These are phyloP conservation scores for Sakesphorus luctuosus DNA, from an alignment of 2,113 vertebrate species.

Conservation along the genomic window DNA sequence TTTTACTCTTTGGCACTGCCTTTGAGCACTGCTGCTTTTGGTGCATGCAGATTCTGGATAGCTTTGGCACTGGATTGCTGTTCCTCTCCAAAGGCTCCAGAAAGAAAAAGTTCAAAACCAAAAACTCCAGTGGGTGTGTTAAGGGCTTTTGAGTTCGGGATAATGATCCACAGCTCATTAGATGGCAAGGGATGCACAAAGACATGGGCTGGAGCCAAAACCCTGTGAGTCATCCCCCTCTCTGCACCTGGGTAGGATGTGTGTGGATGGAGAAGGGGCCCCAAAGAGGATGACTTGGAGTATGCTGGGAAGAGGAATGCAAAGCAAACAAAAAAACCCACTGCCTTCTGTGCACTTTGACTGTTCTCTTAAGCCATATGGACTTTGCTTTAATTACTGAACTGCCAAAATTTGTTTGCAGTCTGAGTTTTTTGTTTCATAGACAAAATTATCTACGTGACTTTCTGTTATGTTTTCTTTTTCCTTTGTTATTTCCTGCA, in stretches of 20 bases:
- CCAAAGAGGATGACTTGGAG: background rate
- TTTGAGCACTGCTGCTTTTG: background rate
- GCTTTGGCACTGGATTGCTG: constrained; percentile 14
- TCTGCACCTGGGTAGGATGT: constrained; percentile 26
- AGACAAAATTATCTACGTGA: background rate
- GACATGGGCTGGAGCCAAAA: background rate
- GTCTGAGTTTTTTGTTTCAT: constrained; percentile 16
- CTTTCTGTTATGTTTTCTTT: constrained; percentile 5
- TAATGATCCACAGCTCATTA: background rate
- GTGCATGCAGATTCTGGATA: background rate
- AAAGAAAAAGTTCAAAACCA: constrained; percentile 57
- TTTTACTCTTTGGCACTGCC: background rate
- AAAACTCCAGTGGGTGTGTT: constrained; percentile 59
- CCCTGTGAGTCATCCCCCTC: background rate
- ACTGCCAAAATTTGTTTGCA: constrained; percentile 14
- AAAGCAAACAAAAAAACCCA: background rate
- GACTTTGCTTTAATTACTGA: constrained; percentile 64
- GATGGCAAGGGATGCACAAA: background rate
- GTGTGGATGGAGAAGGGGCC: constrained; percentile 34
- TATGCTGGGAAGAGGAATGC: background rate
- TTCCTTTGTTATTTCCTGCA: background rate
- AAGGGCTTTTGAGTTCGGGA: constrained; percentile 41
- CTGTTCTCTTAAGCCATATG: constrained; percentile 76
- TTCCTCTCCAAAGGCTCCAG: constrained; percentile 33
- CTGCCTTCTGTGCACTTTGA: constrained; percentile 68